Evolutionary conservation across 2,888 invertebrate species (phyloP).

Genomic region (Hydroisotoma schaefferi): DNA sequence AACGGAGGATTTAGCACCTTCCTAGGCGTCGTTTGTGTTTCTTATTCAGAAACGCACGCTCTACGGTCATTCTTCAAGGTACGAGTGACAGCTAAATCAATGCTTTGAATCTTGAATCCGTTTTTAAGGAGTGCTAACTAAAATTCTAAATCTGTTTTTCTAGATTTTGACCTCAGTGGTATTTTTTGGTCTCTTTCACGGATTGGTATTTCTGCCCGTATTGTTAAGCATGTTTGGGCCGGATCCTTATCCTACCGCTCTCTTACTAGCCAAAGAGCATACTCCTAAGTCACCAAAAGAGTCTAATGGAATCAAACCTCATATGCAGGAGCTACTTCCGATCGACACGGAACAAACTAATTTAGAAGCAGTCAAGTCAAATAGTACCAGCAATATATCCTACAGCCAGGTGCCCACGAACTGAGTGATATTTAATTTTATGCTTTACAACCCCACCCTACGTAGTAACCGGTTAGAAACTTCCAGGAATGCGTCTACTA

Average conservation of each 20-base stretch:
- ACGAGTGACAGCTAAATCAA: neutral
- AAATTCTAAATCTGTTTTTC: constrained; percentile 50
- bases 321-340: no score
- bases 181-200: constrained; percentile 72
- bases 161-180: constrained; percentile 74
- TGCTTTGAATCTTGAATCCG: neutral
- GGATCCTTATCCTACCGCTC: constrained; percentile 53
- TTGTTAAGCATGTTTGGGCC: constrained; percentile 71
- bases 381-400: no score
- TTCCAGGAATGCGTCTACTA: no score
- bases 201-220: constrained; percentile 69
- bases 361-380: no score
- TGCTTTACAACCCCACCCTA: no score
- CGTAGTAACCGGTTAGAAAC: no score
- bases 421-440: no score
- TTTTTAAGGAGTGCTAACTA: neutral
- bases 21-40: constrained; percentile 55
- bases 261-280: neutral
- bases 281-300: neutral
- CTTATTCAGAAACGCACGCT: constrained; percentile 55
- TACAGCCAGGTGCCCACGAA: no score
- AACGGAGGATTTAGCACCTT: constrained; percentile 58
- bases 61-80: constrained; percentile 58
- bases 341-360: no score
- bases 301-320: no score